Evolutionary conservation across 2,113 vertebrate genomes (phyloP), one percentile per base, ranked within the genome.

Genomic region (Helogale parvula): DNA sequence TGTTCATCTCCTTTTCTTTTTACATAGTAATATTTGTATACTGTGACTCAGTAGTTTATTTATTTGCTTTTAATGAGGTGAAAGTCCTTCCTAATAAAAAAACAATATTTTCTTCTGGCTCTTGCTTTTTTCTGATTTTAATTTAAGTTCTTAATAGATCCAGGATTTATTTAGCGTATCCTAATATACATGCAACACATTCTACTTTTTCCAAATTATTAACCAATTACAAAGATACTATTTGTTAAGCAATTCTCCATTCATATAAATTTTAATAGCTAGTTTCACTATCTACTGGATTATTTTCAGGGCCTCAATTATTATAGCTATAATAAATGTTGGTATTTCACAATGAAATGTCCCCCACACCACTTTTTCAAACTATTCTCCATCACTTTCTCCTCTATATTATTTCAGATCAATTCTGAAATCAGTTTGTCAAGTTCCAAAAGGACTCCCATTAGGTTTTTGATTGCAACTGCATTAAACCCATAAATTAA

Each of bases 401-500:
- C 45, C 8, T 68, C 16, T 65, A 71, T 45, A 68, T 82, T 97
- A 63, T 57, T 96, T 85, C 82, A 88, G 52, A 85, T 96, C 90
- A 88, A 90, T 95, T 88, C 97, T 88, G 85, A 96, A 97, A 97
- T 95, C 84, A 76, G 45, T 97, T 88, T 92, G 89, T 97, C 96
- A 98, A 93, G 66, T 96, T 93, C 33, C 92, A 71, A 84, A 92
- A 94, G 82, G 85, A 96, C 95, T 85, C 76, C 50, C 92, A 96
- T 91, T 93, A 98, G 66, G 65, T 87, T 91, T 97, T 90, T 96
- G 84, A 95, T 35, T 88, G 68, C 81, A 93, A 93, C 82, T 97
- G 83, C 93, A 96, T 91, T 94, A 97, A 96, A 50, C 65, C 45
- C 72, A 95, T 97, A 97, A 96, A 95, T 96, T 96, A 96, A 96